These are phyloP conservation scores for Monarcha castaneiventris DNA, from an alignment of 2,113 vertebrate genomes.

Conservation along the genomic window DNA sequence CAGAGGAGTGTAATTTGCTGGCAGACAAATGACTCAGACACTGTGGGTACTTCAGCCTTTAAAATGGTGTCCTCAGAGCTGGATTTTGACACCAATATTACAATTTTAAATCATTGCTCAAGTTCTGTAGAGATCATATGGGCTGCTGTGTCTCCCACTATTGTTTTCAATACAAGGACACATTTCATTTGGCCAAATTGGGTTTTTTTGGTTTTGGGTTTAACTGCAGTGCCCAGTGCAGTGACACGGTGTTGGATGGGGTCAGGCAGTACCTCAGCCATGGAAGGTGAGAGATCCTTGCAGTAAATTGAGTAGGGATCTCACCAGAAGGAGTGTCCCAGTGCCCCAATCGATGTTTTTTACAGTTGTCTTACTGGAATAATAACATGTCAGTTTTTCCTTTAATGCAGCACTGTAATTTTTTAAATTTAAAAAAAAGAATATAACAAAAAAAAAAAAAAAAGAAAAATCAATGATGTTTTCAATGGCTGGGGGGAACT, in stretches of 20 bases:
- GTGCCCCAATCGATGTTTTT: background rate
- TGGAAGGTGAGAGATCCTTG: no score
- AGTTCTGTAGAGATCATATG: background rate
- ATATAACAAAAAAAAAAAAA: background rate
- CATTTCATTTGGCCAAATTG: background rate
- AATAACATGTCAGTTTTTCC: fast-evolving
- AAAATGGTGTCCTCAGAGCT: background rate
- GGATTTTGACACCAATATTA: background rate
- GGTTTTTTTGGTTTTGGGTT: background rate
- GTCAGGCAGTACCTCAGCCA: background rate
- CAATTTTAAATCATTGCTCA: background rate
- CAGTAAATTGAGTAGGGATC: background rate
- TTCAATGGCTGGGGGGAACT: background rate
- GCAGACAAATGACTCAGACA: background rate
- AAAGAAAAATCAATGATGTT: background rate
- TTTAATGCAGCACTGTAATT: background rate
- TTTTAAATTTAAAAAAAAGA: background rate
- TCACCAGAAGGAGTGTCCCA: background rate
- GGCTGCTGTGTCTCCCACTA: background rate
- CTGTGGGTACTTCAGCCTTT: background rate
- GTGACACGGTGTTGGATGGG: background rate
- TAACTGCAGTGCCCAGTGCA: background rate
- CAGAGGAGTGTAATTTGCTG: background rate
- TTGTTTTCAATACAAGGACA: background rate
- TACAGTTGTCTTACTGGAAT: background rate